Base-by-base conservation (phyloP, 2,797 vertebrate species). In the Spatula clypeata region DNA sequence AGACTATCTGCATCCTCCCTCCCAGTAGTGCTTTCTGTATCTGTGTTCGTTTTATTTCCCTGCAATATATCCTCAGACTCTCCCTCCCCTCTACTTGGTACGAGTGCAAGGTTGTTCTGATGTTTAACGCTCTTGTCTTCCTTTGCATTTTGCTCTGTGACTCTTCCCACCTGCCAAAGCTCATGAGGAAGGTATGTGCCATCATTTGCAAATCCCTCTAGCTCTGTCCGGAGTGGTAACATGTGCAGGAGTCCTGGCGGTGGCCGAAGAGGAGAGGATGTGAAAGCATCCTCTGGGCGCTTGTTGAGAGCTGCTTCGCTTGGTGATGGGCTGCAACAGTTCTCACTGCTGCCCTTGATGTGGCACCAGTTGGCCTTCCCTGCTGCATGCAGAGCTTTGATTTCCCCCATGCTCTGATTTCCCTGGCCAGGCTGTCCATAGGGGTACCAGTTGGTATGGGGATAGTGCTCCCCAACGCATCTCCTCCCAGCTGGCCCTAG, bases 131-230 rank as follows among this genome's bases (percentile, higher is more conserved):
- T 93, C 47, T 91, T 69, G 29, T 84, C 82, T 95, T 95, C 79
- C 58, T 86, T 96, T 94, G 94, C 96, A 92, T 97, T 96, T 94
- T 93, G 88, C 86, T 96, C 94, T 77, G 23, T 92, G 96, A 92
- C 94, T 96, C 96, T 97, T 96, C 94, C 96, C 96, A 90, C 93
- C 86, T 1, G 12, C 80, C 77, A 97, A 97, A 98, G 97, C 91
- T 96, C 97, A 94, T 65, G 97, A 96, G 86, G 97, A 97, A 97
- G 97, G 97, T 97, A 98, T 77, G 97, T 97, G 97, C 86, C 90
- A 54, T 86, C 93, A 69, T 94, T 92, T 90, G 89, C 9, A 44
- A 79, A 88, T 66, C 93, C 91, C 82, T 60, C 77, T 87, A 17
- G 61, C 91, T 94, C 34, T 79, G 71, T 72, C 70, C 15, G 20